These are phyloP conservation scores for Tipula helvola DNA, from an alignment of 2,888 invertebrate genomes.

Conservation along the genomic window DNA sequence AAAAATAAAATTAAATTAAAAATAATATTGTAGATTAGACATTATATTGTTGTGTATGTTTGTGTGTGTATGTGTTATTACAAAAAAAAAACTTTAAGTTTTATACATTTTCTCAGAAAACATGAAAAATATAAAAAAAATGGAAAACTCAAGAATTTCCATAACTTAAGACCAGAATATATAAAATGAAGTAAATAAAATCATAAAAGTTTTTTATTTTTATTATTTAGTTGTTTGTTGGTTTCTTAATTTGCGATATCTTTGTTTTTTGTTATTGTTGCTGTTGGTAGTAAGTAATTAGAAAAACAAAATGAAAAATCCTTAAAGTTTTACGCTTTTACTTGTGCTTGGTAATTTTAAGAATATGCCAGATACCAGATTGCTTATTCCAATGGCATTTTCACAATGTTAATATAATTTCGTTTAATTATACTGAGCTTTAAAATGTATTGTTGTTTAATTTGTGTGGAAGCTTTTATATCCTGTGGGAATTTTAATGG, in stretches of 20 bases:
- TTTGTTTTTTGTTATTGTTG: neutral
- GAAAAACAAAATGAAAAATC: too few relatives aligned
- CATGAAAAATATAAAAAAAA: neutral
- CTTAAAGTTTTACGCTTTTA: too few relatives aligned
- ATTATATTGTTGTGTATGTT: neutral
- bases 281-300: neutral
- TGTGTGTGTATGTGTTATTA: neutral
- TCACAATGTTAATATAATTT: too few relatives aligned
- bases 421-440: too few relatives aligned
- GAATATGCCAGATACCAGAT: too few relatives aligned
- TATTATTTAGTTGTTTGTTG: neutral
- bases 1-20: neutral
- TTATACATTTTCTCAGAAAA: neutral
- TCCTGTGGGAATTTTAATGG: too few relatives aligned
- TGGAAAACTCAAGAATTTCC: neutral
- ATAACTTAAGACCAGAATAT: neutral
- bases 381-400: too few relatives aligned
- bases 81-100: neutral
- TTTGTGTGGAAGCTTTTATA: too few relatives aligned
- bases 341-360: too few relatives aligned
- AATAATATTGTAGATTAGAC: neutral
- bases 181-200: neutral
- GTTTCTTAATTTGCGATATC: neutral
- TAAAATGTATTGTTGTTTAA: too few relatives aligned
- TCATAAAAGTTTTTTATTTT: neutral